phyloP scores from a whole-genome alignment of 92 coral and sea anemone species.

The Umimayanthus chanpuru region DNA sequence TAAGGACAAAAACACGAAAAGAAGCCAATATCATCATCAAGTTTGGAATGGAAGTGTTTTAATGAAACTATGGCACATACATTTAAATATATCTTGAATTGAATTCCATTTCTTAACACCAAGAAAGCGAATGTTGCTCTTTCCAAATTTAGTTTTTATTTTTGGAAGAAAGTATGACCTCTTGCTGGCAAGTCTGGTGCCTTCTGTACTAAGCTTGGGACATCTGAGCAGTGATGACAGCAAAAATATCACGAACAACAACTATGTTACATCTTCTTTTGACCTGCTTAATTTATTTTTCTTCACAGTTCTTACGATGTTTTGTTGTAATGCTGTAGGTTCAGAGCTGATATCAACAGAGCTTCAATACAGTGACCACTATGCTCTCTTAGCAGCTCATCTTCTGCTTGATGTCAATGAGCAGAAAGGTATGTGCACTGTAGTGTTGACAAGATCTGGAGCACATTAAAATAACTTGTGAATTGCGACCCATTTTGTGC shows the following conservation, averaged over 20 bases:
- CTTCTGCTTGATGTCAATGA: conserved; percentile 80
- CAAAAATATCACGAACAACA: no score
- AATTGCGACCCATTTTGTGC: background rate
- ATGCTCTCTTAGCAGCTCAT: conserved; percentile 87
- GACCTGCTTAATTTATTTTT: background rate
- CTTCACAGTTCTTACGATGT: background rate
- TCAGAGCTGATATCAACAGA: conserved; percentile 83
- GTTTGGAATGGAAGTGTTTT: no score
- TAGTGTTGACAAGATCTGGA: background rate
- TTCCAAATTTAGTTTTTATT: no score
- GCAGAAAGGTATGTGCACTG: conserved; percentile 65
- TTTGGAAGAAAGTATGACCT: no score
- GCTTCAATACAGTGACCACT: conserved; percentile 90
- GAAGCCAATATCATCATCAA: no score
- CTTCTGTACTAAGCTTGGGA: no score
- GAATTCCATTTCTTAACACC: no score
- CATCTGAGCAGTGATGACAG: background rate
- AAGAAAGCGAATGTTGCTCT: no score
- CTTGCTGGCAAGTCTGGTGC: no score
- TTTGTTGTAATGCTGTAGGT: conserved; percentile 51
- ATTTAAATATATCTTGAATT: no score
- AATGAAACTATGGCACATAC: no score
- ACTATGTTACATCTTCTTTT: background rate
- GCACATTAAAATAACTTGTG: background rate
- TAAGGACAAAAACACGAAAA: no score